Evolutionary conservation across 2,113 vertebrate genomes (phyloP).

Genomic region (Mormyrus lacerda): DNA sequence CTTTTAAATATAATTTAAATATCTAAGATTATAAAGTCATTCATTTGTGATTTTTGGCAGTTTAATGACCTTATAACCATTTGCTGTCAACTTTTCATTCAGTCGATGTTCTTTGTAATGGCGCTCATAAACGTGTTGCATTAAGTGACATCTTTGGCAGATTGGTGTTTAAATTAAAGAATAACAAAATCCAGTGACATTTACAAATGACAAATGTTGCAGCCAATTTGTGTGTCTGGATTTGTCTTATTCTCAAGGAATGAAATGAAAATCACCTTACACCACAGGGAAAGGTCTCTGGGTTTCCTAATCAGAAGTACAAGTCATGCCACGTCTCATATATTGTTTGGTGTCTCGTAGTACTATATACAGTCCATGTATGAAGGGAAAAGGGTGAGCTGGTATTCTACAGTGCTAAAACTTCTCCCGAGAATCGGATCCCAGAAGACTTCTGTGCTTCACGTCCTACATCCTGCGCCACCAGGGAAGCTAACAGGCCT

Average conservation of each 20-base stretch:
- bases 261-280: neutral
- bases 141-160: constrained; percentile 7
- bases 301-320: neutral
- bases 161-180: neutral
- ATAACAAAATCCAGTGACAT: neutral
- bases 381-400: neutral
- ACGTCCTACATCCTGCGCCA: neutral
- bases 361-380: neutral
- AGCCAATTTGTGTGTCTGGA: neutral
- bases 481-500: neutral
- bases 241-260: neutral
- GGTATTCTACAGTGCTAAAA: neutral
- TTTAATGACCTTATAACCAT: constrained; percentile 7
- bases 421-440: neutral
- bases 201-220: neutral
- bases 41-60: neutral
- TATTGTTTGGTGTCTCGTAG: neutral
- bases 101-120: neutral
- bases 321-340: neutral
- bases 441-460: neutral
- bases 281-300: neutral
- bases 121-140: neutral
- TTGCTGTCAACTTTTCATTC: neutral
- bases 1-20: neutral
- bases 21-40: neutral